phyloP scores from a whole-genome alignment of 2,888 invertebrate genomes.

The Ganaspis brasiliensis region DNA sequence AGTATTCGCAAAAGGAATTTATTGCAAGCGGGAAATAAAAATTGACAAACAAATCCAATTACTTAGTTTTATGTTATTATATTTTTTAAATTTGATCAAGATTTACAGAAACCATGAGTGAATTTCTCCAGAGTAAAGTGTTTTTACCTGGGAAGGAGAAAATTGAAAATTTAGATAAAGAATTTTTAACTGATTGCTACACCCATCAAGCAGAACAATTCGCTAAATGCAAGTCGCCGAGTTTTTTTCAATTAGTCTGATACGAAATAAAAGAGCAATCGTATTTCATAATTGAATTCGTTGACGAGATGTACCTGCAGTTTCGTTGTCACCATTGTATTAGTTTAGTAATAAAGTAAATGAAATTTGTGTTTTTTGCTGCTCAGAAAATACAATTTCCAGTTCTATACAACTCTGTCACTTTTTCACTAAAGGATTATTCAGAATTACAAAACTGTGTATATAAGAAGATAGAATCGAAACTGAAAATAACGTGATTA shows the following conservation, averaged over 20 bases:
- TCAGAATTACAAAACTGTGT: too few relatives aligned
- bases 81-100: too few relatives aligned
- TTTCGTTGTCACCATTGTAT: neutral
- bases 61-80: too few relatives aligned
- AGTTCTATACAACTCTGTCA: neutral
- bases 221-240: neutral
- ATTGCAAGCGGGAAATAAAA: too few relatives aligned
- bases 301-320: slow-evolving; percentile 8
- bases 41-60: too few relatives aligned
- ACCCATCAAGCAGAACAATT: neutral
- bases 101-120: neutral
- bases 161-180: neutral
- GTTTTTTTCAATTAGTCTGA: slow-evolving; percentile 18
- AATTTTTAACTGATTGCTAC: neutral
- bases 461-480: too few relatives aligned
- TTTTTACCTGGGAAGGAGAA: slow-evolving; percentile 1
- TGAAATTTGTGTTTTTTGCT: neutral
- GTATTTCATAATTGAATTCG: slow-evolving; percentile 15
- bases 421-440: too few relatives aligned
- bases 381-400: neutral
- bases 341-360: slow-evolving; percentile 14
- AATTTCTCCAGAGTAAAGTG: neutral
- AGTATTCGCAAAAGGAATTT: too few relatives aligned
- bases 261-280: slow-evolving; percentile 28
- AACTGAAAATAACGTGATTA: too few relatives aligned